These are phyloP conservation scores for Scomber colias DNA, from an alignment of 2,113 vertebrate species.

Conservation along the genomic window DNA sequence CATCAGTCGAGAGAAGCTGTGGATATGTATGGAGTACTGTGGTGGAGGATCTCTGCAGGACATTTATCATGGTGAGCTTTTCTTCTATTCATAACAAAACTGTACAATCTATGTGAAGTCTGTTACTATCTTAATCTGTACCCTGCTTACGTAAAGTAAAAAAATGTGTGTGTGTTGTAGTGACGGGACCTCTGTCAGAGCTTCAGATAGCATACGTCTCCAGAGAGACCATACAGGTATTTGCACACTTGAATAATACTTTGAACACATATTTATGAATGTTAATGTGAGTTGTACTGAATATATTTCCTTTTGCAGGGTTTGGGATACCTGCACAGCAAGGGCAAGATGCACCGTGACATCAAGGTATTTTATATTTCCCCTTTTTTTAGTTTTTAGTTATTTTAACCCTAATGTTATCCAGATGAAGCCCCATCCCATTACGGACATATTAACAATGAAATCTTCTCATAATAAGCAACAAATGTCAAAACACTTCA, in stretches of 20 bases:
- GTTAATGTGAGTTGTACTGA: background rate
- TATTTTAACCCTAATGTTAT: background rate
- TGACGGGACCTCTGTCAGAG: slow-evolving; percentile 96
- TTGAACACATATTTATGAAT: background rate
- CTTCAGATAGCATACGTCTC: slow-evolving; percentile 95
- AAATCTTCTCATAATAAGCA: background rate
- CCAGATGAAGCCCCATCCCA: no score
- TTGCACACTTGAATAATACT: background rate
- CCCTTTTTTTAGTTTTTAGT: background rate
- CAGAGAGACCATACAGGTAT: slow-evolving; percentile 97
- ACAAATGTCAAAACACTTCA: background rate
- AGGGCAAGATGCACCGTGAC: slow-evolving; percentile 99
- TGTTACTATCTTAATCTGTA: background rate
- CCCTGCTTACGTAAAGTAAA: background rate
- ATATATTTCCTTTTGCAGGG: slow-evolving; percentile 84
- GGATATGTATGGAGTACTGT: slow-evolving; percentile 99
- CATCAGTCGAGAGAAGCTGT: slow-evolving; percentile 93
- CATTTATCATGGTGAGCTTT: slow-evolving; percentile 91
- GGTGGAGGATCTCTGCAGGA: slow-evolving; percentile 97
- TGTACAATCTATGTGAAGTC: no score
- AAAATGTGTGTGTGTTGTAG: slow-evolving; percentile 73
- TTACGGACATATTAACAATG: background rate
- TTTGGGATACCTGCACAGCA: slow-evolving; percentile 95
- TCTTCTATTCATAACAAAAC: background rate
- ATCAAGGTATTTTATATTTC: slow-evolving; percentile 91